These are phyloP conservation scores for Prunella strophiata DNA, from an alignment of 2,797 vertebrate species.

Conservation along the genomic window DNA sequence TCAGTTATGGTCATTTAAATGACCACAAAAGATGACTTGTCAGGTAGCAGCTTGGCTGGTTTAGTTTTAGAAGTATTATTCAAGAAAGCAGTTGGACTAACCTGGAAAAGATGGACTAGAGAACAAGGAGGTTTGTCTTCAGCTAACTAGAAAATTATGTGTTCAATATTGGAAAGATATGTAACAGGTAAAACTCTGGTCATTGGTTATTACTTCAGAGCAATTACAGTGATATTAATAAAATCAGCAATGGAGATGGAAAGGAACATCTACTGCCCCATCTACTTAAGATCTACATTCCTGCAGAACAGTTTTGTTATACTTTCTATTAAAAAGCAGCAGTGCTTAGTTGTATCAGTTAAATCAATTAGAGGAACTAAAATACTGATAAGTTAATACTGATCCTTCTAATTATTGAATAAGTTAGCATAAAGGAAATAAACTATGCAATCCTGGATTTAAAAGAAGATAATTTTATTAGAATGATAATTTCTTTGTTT, in stretches of 20 bases:
- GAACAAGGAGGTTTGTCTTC: not conserved
- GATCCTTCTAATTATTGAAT: conserved; percentile 45
- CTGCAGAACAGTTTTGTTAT: conserved; percentile 17
- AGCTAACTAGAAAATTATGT: not conserved
- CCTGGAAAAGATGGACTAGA: not conserved
- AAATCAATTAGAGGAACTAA: conserved; percentile 64
- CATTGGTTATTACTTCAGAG: not conserved
- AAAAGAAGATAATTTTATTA: conserved; percentile 47
- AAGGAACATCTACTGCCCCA: not conserved
- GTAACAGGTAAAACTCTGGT: not conserved
- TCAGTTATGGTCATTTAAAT: not conserved
- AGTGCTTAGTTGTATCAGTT: conserved; percentile 41
- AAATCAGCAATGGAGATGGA: not conserved
- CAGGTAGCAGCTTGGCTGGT: not conserved
- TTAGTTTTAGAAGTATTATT: not conserved
- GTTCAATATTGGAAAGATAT: not conserved
- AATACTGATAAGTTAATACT: conserved; percentile 36
- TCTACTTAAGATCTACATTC: not conserved
- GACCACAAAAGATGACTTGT: not conserved
- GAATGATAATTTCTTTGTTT: conserved; percentile 37
- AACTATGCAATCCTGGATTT: conserved; percentile 20
- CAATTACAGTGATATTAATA: not conserved
- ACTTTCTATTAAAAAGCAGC: conserved; percentile 42
- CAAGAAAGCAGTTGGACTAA: not conserved
- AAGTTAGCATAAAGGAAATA: conserved; percentile 40